Conservation (phyloP, 2,888 invertebrate genomes). For the Parnassius apollo region DNA sequence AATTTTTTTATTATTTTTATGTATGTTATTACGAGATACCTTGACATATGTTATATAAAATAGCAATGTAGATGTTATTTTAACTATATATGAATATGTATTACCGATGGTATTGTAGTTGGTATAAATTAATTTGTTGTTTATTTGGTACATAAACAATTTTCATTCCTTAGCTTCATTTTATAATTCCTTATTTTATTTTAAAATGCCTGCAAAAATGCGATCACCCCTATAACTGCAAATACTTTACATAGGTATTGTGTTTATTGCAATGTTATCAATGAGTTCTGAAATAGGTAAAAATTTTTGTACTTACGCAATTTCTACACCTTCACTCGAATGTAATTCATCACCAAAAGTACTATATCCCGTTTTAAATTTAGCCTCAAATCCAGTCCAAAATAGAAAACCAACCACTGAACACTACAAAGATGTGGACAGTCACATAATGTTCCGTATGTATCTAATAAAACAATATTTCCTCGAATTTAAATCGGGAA, state of each 20-base stretch:
- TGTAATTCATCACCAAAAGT: constrained; percentile 63
- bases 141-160: too few species aligned
- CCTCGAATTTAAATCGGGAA: constrained; percentile 44
- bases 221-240: too few species aligned
- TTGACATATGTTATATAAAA: too few species aligned
- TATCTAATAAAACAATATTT: constrained; percentile 43
- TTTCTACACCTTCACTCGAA: constrained; percentile 51
- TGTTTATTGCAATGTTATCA: background rate
- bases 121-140: too few species aligned
- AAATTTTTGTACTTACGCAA: constrained; percentile 66
- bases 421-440: constrained; percentile 43
- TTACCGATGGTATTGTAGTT: too few species aligned
- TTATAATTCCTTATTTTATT: background rate
- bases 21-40: too few species aligned
- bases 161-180: too few species aligned
- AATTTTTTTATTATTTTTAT: too few species aligned
- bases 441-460: constrained; percentile 56
- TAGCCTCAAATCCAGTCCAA: constrained; percentile 66
- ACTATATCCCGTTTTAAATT: constrained; percentile 52
- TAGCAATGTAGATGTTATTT: too few species aligned
- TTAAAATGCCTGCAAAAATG: background rate
- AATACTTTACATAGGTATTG: too few species aligned
- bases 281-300: background rate
- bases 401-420: constrained; percentile 64
- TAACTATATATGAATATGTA: too few species aligned